These are phyloP conservation scores for Candidula unifasciata DNA, from an alignment of 2,888 invertebrate genomes.

Conservation along the genomic window DNA sequence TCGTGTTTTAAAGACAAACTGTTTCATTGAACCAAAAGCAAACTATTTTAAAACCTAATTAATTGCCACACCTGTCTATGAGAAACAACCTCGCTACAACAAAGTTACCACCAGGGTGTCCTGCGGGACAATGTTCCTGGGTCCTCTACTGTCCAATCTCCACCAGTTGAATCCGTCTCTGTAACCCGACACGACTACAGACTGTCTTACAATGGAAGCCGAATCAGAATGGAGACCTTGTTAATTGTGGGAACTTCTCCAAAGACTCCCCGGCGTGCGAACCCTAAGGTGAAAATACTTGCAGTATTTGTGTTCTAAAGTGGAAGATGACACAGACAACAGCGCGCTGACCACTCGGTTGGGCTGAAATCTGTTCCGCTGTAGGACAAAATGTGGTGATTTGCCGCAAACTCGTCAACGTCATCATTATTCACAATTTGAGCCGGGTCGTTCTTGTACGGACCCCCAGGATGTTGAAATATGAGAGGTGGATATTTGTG, in stretches of 20 bases:
- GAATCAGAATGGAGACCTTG: not conserved
- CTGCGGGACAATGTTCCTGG: not conserved
- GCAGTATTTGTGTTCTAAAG: not conserved
- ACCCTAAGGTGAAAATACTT: not conserved
- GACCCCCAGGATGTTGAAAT: no score
- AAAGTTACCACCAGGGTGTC: not conserved
- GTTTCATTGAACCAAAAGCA: not conserved
- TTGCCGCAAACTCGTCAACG: no score
- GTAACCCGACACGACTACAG: constrained; percentile 1
- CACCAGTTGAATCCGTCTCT: not conserved
- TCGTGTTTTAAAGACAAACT: not conserved
- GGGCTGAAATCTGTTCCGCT: no score
- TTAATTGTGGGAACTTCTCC: not conserved
- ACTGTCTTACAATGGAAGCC: not conserved
- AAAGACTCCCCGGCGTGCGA: not conserved
- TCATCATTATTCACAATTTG: no score
- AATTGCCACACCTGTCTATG: not conserved
- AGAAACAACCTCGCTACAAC: not conserved
- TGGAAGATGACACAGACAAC: not conserved
- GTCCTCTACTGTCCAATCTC: not conserved
- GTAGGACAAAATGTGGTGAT: no score
- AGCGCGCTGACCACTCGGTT: not conserved
- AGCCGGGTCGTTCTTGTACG: no score
- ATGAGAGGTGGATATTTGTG: no score
- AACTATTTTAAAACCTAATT: not conserved